These are phyloP conservation scores for Subanguina moxae DNA, from an alignment of 1,140 invertebrate species.

Conservation along the genomic window DNA sequence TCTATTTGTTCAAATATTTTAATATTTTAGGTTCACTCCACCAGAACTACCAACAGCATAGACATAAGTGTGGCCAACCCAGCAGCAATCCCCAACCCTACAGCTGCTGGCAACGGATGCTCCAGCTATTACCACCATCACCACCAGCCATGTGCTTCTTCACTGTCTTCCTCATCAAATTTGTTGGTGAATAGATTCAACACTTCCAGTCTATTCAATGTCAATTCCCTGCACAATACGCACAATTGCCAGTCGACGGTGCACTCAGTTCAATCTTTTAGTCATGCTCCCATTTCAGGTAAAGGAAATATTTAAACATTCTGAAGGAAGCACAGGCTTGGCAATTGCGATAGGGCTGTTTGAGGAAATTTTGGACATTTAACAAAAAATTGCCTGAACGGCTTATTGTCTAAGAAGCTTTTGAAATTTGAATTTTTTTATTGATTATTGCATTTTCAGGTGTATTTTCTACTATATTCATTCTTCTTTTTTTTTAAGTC, in stretches of 20 bases:
- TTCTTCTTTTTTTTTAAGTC: no score
- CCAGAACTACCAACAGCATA: slow-evolving; percentile 18
- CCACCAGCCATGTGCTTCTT: background rate
- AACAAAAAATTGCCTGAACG: no score
- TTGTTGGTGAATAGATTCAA: slow-evolving; percentile 9
- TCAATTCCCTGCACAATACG: slow-evolving; percentile 14
- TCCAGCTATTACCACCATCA: background rate
- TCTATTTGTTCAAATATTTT: background rate
- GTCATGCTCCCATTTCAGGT: slow-evolving; percentile 9
- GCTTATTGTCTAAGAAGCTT: no score
- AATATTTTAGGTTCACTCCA: slow-evolving; percentile 9
- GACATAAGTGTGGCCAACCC: slow-evolving; percentile 7
- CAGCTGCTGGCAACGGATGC: background rate
- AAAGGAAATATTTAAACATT: background rate
- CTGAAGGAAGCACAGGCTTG: no score
- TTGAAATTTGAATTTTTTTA: no score
- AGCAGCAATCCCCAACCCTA: background rate
- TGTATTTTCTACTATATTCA: no score
- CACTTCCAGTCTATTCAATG: slow-evolving; percentile 25
- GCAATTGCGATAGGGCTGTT: no score
- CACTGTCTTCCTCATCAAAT: background rate
- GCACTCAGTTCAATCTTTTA: slow-evolving; percentile 36
- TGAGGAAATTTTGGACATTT: no score
- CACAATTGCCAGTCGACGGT: slow-evolving; percentile 21
- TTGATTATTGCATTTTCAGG: no score